Conservation (phyloP, 2,888 invertebrate species). For the Balanococcus diminutus region DNA sequence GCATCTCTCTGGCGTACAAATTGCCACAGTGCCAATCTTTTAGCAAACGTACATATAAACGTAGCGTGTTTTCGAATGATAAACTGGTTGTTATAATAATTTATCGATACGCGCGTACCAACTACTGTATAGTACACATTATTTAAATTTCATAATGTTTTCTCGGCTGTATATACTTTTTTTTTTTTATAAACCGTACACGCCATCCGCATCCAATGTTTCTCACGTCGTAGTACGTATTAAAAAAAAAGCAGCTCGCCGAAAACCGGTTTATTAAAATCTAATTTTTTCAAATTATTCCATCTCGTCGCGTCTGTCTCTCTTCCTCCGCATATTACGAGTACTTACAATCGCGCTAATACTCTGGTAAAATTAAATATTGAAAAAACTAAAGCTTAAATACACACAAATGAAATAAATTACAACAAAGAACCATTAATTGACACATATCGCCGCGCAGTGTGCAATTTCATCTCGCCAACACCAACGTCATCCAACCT, state of each 20-base stretch:
- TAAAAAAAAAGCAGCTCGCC: neutral
- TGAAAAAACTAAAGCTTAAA: neutral
- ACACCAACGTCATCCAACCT: neutral
- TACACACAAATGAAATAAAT: neutral
- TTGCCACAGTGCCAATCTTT: neutral
- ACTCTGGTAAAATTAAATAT: neutral
- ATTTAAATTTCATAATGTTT: slow-evolving; percentile 44
- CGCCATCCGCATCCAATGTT: neutral
- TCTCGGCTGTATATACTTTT: neutral
- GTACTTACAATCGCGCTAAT: no score
- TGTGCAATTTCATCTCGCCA: neutral
- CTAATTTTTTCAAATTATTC: neutral
- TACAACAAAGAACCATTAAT: neutral
- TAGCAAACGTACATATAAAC: no score
- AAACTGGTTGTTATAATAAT: slow-evolving; percentile 24
- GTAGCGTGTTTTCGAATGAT: slow-evolving; percentile 17
- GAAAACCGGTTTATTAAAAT: slow-evolving; percentile 21
- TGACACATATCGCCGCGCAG: neutral
- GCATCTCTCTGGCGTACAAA: neutral
- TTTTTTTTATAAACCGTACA: no score
- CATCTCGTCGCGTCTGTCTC: neutral
- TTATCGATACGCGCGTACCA: slow-evolving; percentile 16
- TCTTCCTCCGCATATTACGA: neutral
- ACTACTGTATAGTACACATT: slow-evolving; percentile 14
- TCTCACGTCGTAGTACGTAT: neutral